Conservation (phyloP, 2,113 vertebrate species). For the Caranx ignobilis region DNA sequence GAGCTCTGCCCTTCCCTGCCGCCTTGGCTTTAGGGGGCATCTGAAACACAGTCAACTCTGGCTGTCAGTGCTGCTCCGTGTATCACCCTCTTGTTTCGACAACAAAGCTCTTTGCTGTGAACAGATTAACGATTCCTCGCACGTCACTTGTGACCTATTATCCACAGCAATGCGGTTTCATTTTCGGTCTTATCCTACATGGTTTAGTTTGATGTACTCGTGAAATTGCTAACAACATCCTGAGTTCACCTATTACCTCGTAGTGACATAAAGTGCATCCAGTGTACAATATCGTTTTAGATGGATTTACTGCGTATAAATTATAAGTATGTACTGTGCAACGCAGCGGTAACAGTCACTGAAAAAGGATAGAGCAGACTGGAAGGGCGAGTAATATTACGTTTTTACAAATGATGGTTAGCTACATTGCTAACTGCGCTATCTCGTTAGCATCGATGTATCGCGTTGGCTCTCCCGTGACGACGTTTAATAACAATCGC, state of each 20-base stretch:
- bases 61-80: neutral
- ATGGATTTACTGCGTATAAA: neutral
- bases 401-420: neutral
- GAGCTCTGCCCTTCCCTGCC: conserved; percentile 83
- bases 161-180: too few relatives aligned
- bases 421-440: conserved; percentile 52
- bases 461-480: neutral
- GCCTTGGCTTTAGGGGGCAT: conserved; percentile 90
- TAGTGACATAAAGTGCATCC: neutral
- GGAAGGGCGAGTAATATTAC: neutral
- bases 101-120: neutral
- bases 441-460: neutral
- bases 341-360: neutral
- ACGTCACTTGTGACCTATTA: neutral
- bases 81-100: neutral
- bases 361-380: neutral
- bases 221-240: neutral
- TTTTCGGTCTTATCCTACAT: neutral
- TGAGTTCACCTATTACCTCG: neutral
- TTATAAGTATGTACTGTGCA: neutral
- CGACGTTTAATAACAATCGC: too few relatives aligned
- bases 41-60: conserved; percentile 39
- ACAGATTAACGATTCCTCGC: neutral
- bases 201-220: neutral
- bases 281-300: neutral